phyloP scores from a whole-genome alignment of 1,140 invertebrate genomes.

The Drosophila oshimai region DNA sequence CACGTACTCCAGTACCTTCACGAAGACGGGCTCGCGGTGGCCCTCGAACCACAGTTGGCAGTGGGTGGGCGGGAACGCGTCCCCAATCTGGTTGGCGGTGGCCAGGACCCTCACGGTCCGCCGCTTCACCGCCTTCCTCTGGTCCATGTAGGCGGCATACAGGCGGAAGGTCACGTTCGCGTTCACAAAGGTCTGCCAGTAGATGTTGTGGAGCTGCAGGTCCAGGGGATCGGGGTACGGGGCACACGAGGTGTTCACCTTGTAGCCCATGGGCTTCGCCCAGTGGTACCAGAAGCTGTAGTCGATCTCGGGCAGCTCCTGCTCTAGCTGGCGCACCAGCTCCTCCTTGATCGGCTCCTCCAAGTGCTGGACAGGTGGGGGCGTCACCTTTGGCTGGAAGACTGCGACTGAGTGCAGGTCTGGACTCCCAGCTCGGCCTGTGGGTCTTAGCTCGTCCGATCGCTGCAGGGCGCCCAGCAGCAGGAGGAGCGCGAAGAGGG shows the following conservation, averaged over 20 bases:
- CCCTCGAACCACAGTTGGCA: constrained; percentile 95
- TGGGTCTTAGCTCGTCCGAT: not conserved
- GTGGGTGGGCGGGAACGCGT: constrained; percentile 86
- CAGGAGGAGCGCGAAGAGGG: constrained; percentile 29
- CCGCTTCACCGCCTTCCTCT: constrained; percentile 87
- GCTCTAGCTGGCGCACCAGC: constrained; percentile 43
- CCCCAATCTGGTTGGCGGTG: constrained; percentile 93
- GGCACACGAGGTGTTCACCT: constrained; percentile 26
- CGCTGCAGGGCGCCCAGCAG: constrained; percentile 26
- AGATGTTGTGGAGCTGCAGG: constrained; percentile 69
- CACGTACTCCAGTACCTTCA: constrained; percentile 90
- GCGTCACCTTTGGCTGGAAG: not conserved
- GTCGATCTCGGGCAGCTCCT: constrained; percentile 63
- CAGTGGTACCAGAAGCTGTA: constrained; percentile 51
- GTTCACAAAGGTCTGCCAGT: constrained; percentile 90
- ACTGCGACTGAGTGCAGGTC: too few relatives aligned
- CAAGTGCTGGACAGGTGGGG: not conserved
- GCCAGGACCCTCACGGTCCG: constrained; percentile 89
- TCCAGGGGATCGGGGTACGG: constrained; percentile 49
- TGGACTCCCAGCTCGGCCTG: too few relatives aligned
- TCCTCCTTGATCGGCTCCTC: constrained; percentile 43
- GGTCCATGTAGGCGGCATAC: constrained; percentile 94
- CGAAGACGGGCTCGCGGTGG: constrained; percentile 88
- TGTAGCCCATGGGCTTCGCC: constrained; percentile 35
- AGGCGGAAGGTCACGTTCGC: constrained; percentile 93